Conservation (phyloP, 2,113 vertebrate genomes). For the Nothobranchius furzeri region DNA sequence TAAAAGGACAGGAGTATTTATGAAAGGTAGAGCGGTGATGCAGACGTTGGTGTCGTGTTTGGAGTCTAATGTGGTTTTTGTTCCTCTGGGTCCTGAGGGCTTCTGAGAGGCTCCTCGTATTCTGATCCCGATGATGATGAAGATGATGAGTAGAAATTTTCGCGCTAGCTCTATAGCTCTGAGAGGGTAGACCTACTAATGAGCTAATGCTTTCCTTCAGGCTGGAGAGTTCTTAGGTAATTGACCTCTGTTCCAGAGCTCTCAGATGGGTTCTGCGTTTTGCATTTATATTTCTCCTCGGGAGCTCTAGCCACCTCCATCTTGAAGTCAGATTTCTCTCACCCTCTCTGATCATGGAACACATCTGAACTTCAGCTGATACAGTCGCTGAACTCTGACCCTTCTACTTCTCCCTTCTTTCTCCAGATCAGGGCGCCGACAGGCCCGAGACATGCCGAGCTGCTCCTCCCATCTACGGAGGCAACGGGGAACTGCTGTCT, state of each 20-base stretch:
- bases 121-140: slow-evolving; percentile 16
- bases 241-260: slow-evolving; percentile 1
- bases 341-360: slow-evolving; percentile 53
- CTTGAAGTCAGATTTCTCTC: slow-evolving; percentile 43
- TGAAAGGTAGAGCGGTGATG: no score
- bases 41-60: not conserved
- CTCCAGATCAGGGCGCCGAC: slow-evolving; percentile 89
- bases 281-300: slow-evolving; percentile 1
- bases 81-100: slow-evolving; percentile 28
- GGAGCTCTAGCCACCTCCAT: slow-evolving; percentile 14
- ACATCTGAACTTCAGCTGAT: slow-evolving; percentile 35
- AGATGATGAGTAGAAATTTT: slow-evolving; percentile 35
- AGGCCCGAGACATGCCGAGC: slow-evolving; percentile 89
- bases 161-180: slow-evolving; percentile 10
- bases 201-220: slow-evolving; percentile 35
- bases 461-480: slow-evolving; percentile 84
- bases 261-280: not conserved
- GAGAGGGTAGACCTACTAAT: slow-evolving; percentile 41
- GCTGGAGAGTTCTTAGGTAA: slow-evolving; percentile 11
- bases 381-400: slow-evolving; percentile 49
- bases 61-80: slow-evolving; percentile 4
- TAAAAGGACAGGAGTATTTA: no score
- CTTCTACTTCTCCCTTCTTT: slow-evolving; percentile 21
- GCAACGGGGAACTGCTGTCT: slow-evolving; percentile 89
- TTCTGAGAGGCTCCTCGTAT: slow-evolving; percentile 7